Evolutionary conservation across 2,113 vertebrate genomes (phyloP).

Genomic region (Percopsis transmontana): DNA sequence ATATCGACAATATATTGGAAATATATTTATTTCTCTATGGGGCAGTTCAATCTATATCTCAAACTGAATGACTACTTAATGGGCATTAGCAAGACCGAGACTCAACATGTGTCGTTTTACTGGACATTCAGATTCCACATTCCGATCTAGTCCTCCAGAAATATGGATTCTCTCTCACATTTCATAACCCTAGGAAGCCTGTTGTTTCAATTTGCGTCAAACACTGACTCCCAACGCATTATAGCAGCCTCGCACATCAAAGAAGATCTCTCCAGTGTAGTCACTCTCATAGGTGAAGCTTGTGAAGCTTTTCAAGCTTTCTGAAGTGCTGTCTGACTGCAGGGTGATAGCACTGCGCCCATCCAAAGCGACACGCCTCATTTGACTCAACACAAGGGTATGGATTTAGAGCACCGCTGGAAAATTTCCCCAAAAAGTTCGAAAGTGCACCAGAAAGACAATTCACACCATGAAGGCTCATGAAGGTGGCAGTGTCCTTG

Average conservation of each 20-base stretch:
- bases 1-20: too few species aligned
- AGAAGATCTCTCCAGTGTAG: background rate
- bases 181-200: background rate
- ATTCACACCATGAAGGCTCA: constrained; percentile 37
- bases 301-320: constrained; percentile 18
- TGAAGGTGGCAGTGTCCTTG: constrained; percentile 65
- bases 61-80: too few species aligned
- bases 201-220: background rate
- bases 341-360: background rate
- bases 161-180: background rate
- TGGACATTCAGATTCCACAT: too few species aligned
- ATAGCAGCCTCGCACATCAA: background rate
- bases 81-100: too few species aligned
- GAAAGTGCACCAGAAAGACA: constrained; percentile 42
- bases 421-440: constrained; percentile 34
- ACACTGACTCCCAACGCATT: background rate
- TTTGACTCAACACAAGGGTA: constrained; percentile 38
- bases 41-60: too few species aligned
- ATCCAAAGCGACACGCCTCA: constrained; percentile 33
- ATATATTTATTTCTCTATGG: too few species aligned
- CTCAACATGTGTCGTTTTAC: too few species aligned
- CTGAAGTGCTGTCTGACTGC: constrained; percentile 5
- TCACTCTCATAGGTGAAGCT: background rate
- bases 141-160: background rate
- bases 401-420: constrained; percentile 31